phyloP scores from a whole-genome alignment of 1,140 invertebrate species.

The Danaus plexippus region DNA sequence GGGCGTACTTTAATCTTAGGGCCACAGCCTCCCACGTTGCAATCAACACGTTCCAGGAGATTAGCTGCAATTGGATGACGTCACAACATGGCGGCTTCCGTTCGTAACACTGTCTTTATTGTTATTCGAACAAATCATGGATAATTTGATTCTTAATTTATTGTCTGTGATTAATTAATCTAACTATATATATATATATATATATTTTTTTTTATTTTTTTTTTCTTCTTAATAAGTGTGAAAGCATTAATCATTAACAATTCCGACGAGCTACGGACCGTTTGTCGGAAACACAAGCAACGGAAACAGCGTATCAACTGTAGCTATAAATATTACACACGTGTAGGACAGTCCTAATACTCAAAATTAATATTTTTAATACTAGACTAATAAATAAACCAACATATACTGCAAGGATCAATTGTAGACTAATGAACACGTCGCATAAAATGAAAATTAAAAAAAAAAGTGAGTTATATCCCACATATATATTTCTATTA shows the following conservation, averaged over 20 bases:
- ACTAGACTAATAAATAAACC: neutral
- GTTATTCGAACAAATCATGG: too few species aligned
- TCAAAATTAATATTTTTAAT: neutral
- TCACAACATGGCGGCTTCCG: conserved; percentile 36
- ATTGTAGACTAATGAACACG: too few species aligned
- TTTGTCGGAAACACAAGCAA: conserved; percentile 6
- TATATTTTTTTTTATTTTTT: neutral
- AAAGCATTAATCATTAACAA: neutral
- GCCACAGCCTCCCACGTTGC: conserved; percentile 30
- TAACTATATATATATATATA: too few species aligned
- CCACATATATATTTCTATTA: too few species aligned
- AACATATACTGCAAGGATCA: neutral
- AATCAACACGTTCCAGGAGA: conserved; percentile 39
- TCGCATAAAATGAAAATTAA: too few species aligned
- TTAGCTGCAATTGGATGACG: conserved; percentile 30
- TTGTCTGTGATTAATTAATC: too few species aligned
- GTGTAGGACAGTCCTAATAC: conserved; percentile 7
- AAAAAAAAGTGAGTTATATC: too few species aligned
- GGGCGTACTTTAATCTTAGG: conserved; percentile 23
- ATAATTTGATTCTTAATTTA: too few species aligned
- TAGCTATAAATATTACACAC: conserved; percentile 11
- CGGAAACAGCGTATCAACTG: conserved; percentile 10
- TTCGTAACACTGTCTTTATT: neutral
- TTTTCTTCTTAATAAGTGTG: neutral
- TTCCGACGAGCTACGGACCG: conserved; percentile 4